Evolutionary conservation across 1,140 invertebrate genomes (phyloP), one percentile per base, ranked within the genome.

Genomic region (Tetraneura akinire): DNA sequence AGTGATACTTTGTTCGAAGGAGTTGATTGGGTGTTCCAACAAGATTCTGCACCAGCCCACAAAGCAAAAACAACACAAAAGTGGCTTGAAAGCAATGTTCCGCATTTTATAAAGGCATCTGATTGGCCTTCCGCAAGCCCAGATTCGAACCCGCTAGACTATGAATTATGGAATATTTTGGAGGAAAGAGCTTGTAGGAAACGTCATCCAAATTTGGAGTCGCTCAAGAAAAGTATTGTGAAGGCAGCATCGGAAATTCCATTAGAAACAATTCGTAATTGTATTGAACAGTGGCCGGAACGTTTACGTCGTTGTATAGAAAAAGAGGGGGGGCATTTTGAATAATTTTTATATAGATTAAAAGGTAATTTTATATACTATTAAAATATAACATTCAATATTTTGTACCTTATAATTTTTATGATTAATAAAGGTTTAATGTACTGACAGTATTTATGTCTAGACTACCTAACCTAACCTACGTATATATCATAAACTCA

Each of bases 131-230:
- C 29, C 37, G 78, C 37, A 74, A 81, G 68, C 49, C 80, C 55
- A 1, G 66, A 81, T 37, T 57, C 57, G 13, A 74, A 80, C 37
- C 78, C 78, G 2, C 62, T 81, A 51, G 80, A 73, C 23, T 81
- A 80, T 55, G n/a, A 37, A 0, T 21, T 71, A 23, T 78, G 64
- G 64, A 29, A 42, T 10, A 42, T 47, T 32, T 68, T 68, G n/a
- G 64, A 80, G 81, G 78, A 73, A 37, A 62, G 80, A 80, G 42
- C 45, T 71, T 78, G 78, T 81, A 81, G 68, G 29, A 82, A 82
- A 74, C 80, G 51, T 37, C 14, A 80, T 74, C 62, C 74, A 62
- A 64, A 51, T 80, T 68, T 60, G 29, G 49, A 73, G 26, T 23
- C 23, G 16, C 64, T 74, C 3, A 49, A 60, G 21, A 23, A 13